Base-by-base conservation (phyloP, 1,140 invertebrate genomes). In the Lordiphosa mommai region DNA sequence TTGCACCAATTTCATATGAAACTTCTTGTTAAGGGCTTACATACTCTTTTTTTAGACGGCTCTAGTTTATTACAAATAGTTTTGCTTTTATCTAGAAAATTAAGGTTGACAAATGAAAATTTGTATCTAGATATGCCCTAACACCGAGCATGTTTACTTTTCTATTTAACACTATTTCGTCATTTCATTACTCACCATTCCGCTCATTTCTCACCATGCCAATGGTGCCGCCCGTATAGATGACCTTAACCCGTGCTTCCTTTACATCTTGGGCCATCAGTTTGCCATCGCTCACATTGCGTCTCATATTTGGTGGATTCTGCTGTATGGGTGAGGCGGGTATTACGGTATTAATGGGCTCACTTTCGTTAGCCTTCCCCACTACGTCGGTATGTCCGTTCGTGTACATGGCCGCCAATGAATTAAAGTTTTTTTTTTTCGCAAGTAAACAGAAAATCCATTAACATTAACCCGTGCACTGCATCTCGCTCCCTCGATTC, bases 191-290 rank as follows among this genome's bases (percentile, higher is more conserved):
- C 86, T 91, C 90, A 94, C 94, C 93, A 89, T 94, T 93, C 20
- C 92, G 89, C 4, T 92, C 89, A 80, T 95, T 94, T 56, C 93
- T 91, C 61, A 94, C 90, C 96, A 97, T 97, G 13, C 96, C 96
- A 63, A 97, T 97, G 1, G 96, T 97, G 8, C 96, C 96, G 4
- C 96, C 96, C 0, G 95, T 96, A 61, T 96, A 97, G 1, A 97
- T 89, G 12, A 97, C 95, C 8, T 96, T 89, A 2, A 97, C 93
- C 56, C 90, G 89, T 9, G 90, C 90, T 61, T 93, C 92, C 23
- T 84, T 85, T 0, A 70, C 44, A 10, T 82, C 79, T 9, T 58
- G 61, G 2, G 71, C 37, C 66, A 82, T 68, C 1, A 87, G 67
- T 37, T 86, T 85, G 32, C 87, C 82, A 13, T 70, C 59, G 41